Evolutionary conservation across 2,888 invertebrate species (phyloP).

Genomic region (Hyposoter didymator): DNA sequence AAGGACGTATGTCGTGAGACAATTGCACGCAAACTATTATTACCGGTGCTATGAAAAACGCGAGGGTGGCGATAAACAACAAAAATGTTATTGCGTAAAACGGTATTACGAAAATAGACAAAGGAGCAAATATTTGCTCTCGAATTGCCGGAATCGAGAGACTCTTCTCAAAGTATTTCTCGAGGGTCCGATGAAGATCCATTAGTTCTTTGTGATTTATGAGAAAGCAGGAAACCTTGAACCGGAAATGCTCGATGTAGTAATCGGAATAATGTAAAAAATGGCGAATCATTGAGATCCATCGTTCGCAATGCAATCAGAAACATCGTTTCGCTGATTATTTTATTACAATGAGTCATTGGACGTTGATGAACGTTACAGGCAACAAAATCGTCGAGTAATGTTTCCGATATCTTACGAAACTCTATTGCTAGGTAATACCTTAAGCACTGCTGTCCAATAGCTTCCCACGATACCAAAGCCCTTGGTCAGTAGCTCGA

Average conservation of each 20-base stretch:
- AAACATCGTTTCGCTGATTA: neutral
- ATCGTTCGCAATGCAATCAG: neutral
- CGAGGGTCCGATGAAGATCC: slow-evolving; percentile 58
- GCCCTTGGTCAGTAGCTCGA: slow-evolving; percentile 67
- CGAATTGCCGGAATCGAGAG: slow-evolving; percentile 12
- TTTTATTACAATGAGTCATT: neutral
- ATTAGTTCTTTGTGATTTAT: slow-evolving; percentile 45
- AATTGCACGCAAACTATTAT: slow-evolving; percentile 48
- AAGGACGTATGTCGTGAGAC: slow-evolving; percentile 28
- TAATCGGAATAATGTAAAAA: neutral
- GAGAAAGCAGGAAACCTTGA: slow-evolving; percentile 61
- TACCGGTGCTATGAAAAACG: slow-evolving; percentile 56
- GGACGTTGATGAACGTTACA: neutral
- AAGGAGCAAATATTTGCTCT: slow-evolving; percentile 38
- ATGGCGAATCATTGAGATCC: neutral
- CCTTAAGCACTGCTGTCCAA: slow-evolving; percentile 58
- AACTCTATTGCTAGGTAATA: slow-evolving; percentile 6
- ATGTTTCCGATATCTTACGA: no score
- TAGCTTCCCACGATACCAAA: slow-evolving; percentile 67
- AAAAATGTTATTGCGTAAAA: slow-evolving; percentile 47
- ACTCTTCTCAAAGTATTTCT: slow-evolving; percentile 50
- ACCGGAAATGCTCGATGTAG: neutral
- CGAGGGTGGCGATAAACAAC: slow-evolving; percentile 46
- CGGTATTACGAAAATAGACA: slow-evolving; percentile 44
- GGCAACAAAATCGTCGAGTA: neutral